These are phyloP conservation scores for Diorhabda elongata DNA, from an alignment of 1,140 invertebrate species.

Conservation along the genomic window DNA sequence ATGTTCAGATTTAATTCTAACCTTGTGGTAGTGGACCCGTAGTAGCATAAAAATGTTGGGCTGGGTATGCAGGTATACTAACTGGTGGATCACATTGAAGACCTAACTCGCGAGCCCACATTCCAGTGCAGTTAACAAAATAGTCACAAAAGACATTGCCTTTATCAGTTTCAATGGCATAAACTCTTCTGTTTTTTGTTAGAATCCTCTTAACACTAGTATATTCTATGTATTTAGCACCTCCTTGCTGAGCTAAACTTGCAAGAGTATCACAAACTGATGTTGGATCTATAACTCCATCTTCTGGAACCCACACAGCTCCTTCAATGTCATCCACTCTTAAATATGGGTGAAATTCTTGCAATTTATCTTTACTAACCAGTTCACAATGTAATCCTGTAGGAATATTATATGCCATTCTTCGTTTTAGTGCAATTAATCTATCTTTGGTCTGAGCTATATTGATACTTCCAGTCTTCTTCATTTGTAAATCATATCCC, in stretches of 20 bases:
- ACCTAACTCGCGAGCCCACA: conserved; percentile 68
- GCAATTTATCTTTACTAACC: conserved; percentile 46
- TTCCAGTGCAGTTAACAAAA: conserved; percentile 71
- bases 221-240: conserved; percentile 59
- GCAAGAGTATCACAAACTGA: conserved; percentile 60
- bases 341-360: conserved; percentile 58
- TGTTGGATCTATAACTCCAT: conserved; percentile 64
- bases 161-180: conserved; percentile 56
- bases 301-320: conserved; percentile 70
- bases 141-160: conserved; percentile 65
- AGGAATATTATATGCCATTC: conserved; percentile 57
- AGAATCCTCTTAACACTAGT: conserved; percentile 57
- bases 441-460: conserved; percentile 69
- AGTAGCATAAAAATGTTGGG: conserved; percentile 66
- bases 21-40: conserved; percentile 48
- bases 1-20: not conserved
- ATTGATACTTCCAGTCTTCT: conserved; percentile 66
- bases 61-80: conserved; percentile 65
- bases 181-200: conserved; percentile 57
- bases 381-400: conserved; percentile 56
- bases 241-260: conserved; percentile 56
- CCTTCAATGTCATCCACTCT: conserved; percentile 65
- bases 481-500: conserved; percentile 61
- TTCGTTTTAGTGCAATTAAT: conserved; percentile 60
- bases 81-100: conserved; percentile 60